Conservation (phyloP, 2,797 vertebrate species). For the Lacerta bilineata region DNA sequence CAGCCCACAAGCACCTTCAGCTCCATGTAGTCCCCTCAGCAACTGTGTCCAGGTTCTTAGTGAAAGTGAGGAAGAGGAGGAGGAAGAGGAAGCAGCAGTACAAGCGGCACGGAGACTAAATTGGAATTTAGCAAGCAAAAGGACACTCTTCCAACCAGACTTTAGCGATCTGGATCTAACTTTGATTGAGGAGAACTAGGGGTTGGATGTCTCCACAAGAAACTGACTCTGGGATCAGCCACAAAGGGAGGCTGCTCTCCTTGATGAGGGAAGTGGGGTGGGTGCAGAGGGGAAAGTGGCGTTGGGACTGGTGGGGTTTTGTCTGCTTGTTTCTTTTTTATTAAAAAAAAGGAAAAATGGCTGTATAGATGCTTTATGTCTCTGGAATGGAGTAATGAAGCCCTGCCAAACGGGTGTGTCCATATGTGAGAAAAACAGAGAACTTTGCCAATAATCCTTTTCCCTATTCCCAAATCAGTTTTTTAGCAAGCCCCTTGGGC, state of each 20-base stretch:
- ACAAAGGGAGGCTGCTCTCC: slow-evolving; percentile 1
- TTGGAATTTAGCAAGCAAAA: slow-evolving; percentile 76
- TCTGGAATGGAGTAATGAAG: slow-evolving; percentile 6
- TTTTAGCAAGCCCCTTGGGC: background rate
- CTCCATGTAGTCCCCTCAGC: slow-evolving; percentile 76
- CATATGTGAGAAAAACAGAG: no score
- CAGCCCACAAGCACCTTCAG: slow-evolving; percentile 76
- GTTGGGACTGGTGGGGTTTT: slow-evolving; percentile 30
- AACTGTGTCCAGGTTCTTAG: slow-evolving; percentile 83
- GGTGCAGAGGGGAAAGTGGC: slow-evolving; percentile 17
- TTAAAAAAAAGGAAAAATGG: slow-evolving; percentile 39
- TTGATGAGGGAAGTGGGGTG: slow-evolving; percentile 15
- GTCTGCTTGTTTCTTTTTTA: slow-evolving; percentile 55
- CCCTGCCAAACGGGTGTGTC: background rate
- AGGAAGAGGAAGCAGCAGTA: slow-evolving; percentile 83
- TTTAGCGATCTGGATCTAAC: slow-evolving; percentile 94
- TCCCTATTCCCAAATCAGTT: background rate
- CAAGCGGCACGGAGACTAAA: slow-evolving; percentile 81
- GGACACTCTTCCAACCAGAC: slow-evolving; percentile 91
- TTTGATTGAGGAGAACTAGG: slow-evolving; percentile 94
- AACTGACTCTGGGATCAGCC: slow-evolving; percentile 60
- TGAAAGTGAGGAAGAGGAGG: slow-evolving; percentile 91
- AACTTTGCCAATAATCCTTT: background rate
- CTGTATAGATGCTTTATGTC: background rate
- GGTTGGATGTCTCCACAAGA: slow-evolving; percentile 65